phyloP scores from a whole-genome alignment of 2,113 vertebrate genomes.

The Dicrurus megarhynchus region DNA sequence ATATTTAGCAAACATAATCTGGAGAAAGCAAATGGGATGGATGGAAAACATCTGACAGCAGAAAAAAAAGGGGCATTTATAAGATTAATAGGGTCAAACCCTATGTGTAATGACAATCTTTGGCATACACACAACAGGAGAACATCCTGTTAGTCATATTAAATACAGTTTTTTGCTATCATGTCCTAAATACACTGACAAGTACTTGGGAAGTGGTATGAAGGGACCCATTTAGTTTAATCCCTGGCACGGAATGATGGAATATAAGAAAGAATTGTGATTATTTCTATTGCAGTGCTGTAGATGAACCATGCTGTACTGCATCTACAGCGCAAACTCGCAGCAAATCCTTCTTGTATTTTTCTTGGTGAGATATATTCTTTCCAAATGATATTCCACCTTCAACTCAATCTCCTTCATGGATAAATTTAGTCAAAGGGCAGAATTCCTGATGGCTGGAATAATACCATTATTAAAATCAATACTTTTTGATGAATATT shows the following conservation, averaged over 20 bases:
- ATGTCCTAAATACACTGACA: neutral
- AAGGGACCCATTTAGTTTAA: neutral
- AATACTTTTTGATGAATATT: conserved; percentile 40
- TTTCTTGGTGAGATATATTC: neutral
- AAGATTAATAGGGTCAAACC: neutral
- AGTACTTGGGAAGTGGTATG: neutral
- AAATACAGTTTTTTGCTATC: neutral
- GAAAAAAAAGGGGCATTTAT: neutral
- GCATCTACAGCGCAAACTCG: neutral
- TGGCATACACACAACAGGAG: neutral
- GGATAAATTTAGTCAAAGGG: conserved; percentile 23
- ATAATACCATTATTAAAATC: conserved; percentile 42
- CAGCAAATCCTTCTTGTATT: neutral
- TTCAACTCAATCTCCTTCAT: neutral
- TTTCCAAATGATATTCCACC: neutral
- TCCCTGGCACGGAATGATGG: neutral
- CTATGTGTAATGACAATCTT: neutral
- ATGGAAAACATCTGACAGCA: neutral
- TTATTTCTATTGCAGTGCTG: neutral
- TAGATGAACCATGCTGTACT: neutral
- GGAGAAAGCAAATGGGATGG: neutral
- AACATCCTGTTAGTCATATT: neutral
- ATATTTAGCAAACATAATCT: neutral
- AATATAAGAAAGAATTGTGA: neutral
- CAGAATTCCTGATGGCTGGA: conserved; percentile 45